Evolutionary conservation across 2,888 invertebrate species (phyloP).

Genomic region (Thymelicus acteon): DNA sequence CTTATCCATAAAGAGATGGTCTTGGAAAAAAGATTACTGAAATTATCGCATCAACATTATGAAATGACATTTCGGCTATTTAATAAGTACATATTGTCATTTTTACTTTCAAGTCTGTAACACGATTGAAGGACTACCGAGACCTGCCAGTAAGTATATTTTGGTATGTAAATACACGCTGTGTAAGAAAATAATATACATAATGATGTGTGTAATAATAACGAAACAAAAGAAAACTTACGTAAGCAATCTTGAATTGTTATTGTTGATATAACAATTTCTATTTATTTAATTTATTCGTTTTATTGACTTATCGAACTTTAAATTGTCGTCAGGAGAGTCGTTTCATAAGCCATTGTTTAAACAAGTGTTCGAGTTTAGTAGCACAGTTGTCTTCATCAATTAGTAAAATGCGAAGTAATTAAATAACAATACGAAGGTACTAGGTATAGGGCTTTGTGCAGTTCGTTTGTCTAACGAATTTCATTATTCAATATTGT

Average conservation of each 20-base stretch:
- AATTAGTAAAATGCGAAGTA: not conserved
- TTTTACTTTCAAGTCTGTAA: conserved; percentile 75
- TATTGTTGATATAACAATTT: not conserved
- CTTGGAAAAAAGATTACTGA: too few species aligned
- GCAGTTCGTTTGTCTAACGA: not conserved
- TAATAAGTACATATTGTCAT: too few species aligned
- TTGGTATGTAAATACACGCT: not conserved
- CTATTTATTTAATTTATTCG: not conserved
- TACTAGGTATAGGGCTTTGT: not conserved
- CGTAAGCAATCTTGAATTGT: not conserved
- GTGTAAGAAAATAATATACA: not conserved
- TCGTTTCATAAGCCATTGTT: not conserved
- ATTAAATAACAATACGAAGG: not conserved
- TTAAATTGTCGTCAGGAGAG: not conserved
- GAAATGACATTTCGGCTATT: too few species aligned
- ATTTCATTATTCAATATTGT: not conserved
- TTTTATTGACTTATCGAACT: not conserved
- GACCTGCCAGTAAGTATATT: conserved; percentile 69
- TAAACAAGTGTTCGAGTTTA: not conserved
- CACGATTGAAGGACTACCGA: conserved; percentile 71
- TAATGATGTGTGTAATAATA: not conserved
- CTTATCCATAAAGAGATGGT: too few species aligned
- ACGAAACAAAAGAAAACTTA: not conserved
- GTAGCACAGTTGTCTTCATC: not conserved
- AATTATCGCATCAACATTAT: too few species aligned